Evolutionary conservation across 2,888 invertebrate genomes (phyloP), one percentile per base, ranked within the genome.

Genomic region (Clostera curtula): DNA sequence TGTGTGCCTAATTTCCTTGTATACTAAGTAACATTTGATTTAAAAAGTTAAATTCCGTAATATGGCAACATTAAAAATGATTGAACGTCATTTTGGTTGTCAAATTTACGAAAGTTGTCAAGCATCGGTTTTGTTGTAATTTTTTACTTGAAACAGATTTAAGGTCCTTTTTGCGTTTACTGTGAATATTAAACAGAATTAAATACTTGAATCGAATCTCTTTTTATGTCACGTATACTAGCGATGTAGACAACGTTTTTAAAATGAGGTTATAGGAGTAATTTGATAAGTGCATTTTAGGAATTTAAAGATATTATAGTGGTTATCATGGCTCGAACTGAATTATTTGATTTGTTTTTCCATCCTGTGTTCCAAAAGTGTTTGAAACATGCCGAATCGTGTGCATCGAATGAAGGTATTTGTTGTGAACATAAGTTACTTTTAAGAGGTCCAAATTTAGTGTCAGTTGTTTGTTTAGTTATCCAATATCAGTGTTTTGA

Each of bases 301-400:
- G 61, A 60, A 56, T 62, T 49, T 54, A 48, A 47, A 46, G 47
- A 51, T 52, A 57, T 49, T 43, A 49, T 52, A 50, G 52, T 56
- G 49, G 44, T 61, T 57, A 49, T 42, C 52, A 85, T 85, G 85
- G 82, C 83, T 58, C 72, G 76, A 56, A 82, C 77, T 51, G 85
- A 85, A 54, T 62, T 85, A 43, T 85, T 85, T 49, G 85, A 84
- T 68, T 64, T 85, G 40, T 85, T 85, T 64, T 85, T 85, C 36
- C 83, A 85, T 59, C 85, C 85, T 32, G 73, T 85, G 36, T 85
- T 85, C 49, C 85, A 84, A 75, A 85, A 85, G 66, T 85, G 85
- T 54, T 65, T 85, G 46, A 75, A 70, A 58, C 83, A 85, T 58
- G 85, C 79, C 8, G 84, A 85, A 56, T 64, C 74, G 32, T 56